Evolutionary conservation across 1,140 invertebrate species (phyloP), one percentile per base, ranked within the genome.

Genomic region (Scaptomyza hsui): DNA sequence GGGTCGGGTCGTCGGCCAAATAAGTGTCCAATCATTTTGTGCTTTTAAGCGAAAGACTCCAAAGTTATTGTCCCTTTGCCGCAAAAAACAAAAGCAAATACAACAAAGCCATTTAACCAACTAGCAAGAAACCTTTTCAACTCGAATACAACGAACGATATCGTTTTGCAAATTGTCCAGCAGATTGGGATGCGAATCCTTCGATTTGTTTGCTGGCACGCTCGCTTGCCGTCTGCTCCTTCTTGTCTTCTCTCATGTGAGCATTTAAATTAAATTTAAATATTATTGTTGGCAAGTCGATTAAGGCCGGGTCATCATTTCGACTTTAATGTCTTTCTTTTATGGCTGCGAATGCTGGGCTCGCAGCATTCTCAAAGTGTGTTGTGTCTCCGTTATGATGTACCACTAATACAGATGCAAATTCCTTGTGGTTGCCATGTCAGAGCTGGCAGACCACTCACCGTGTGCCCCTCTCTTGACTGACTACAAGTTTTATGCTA

Each of bases 241-340:
- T 29, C 32, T 45, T 48, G 29, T 51, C 21, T 65, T 65, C 65
- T 78, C 88, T 86, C 86, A 90, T 89, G 86, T 90, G 88, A 72
- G 88, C 78, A 89, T 90, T 89, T 88, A 89, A 89, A 89, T 89
- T 89, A 89, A 89, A 89, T 89, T 89, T 90, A 89, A 89, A 89
- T 90, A 89, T 89, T 89, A 89, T 89, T 89, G 72, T 82, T 72
- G 73, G 73, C 72, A 89, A 89, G 86, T 89, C 83, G 83, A 89
- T 89, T 89, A 89, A 78, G 85, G 69, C 73, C 64, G 76, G 81
- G 65, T 75, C 80, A 77, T 81, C 88, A 86, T 89, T 89, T 48
- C 71, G 72, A 73, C 80, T 89, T 78, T 89, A 81, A 89, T 86
- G 77, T 71, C 78, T 81, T 65, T 69, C 75, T 75, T 88, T 89